phyloP scores from a whole-genome alignment of 2,888 invertebrate genomes.

The Sesia apiformis region DNA sequence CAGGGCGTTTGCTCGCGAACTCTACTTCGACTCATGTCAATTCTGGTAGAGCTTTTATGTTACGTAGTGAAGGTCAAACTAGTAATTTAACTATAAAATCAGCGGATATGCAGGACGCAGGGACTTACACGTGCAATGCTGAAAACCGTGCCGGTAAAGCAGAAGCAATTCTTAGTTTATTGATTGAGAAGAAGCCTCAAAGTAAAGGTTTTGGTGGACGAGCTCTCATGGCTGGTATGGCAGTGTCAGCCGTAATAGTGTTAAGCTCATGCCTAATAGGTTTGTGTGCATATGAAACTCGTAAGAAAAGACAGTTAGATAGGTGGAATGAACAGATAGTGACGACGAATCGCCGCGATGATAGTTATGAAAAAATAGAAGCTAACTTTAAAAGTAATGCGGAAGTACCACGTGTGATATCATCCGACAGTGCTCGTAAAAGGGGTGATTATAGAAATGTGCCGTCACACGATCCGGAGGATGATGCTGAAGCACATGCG shows the following conservation, averaged over 20 bases:
- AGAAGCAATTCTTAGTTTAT: conserved; percentile 82
- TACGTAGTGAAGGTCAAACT: conserved; percentile 78
- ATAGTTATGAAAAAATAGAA: conserved; percentile 87
- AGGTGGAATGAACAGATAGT: conserved; percentile 70
- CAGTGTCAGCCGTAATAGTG: conserved; percentile 80
- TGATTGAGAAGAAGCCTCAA: conserved; percentile 78
- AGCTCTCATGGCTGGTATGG: conserved; percentile 79
- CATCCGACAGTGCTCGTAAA: conserved; percentile 59
- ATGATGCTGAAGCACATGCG: conserved; percentile 67
- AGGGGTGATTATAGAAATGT: conserved; percentile 83
- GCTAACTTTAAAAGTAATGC: conserved; percentile 74
- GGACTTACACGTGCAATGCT: conserved; percentile 84
- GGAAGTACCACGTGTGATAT: conserved; percentile 43
- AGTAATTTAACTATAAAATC: conserved; percentile 84
- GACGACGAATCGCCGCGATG: conserved; percentile 63
- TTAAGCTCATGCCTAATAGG: conserved; percentile 79
- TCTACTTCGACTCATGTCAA: conserved; percentile 51
- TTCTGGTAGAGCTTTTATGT: conserved; percentile 77
- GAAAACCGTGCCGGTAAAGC: conserved; percentile 87
- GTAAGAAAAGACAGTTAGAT: conserved; percentile 73
- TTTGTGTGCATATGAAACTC: conserved; percentile 78
- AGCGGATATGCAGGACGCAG: conserved; percentile 83
- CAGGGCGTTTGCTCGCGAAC: conserved; percentile 81
- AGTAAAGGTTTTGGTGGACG: conserved; percentile 74
- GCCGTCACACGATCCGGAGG: conserved; percentile 80